Evolutionary conservation across 2,888 invertebrate genomes (phyloP), one percentile per base, ranked within the genome.

Genomic region (Tenthredo notha): DNA sequence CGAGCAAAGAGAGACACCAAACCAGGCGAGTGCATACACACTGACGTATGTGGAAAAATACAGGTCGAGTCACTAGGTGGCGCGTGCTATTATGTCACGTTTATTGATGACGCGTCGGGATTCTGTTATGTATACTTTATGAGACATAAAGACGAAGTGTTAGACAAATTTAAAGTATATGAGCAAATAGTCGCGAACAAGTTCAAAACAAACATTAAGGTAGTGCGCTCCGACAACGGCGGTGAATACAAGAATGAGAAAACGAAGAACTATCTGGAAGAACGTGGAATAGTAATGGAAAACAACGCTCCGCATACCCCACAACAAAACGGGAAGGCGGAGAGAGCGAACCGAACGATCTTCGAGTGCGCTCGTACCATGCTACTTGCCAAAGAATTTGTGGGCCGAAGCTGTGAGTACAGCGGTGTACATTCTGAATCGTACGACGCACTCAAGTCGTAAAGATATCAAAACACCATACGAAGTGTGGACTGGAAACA

Each of bases 301-400:
- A 86, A 86, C 61, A 70, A 82, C 10, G 72, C 86, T 21, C 85
- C 85, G 21, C 70, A 86, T 15, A 86, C 86, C 54, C 85, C 86
- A 1, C 47, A 86, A 74, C 86, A 86, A 25, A 86, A 86, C 58
- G 86, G 85, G 58, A 85, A 86, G 84, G 83, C 85, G 5, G 85
- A 85, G 83, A 75, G 86, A 15, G 85, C 58, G 0, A 86, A 86
- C 25, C 83, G 86, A 2, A 85, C 86, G 2, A 86, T 86, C 5
- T 72, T 85, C 70, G 85, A 86, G 18, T 82, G 84, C 37, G 85
- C 86, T 15, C 58, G 86, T n/a, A 84, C 86, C 5, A 86, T 86
- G 85, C 15, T 85, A 5, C 84, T 77, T 5, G 85, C 85, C 85
- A 15, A 84, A 82, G 58, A 29, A 2, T 18, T n/a, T 86, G 84